Percentiles rank a stretch among this genome's conserved stretches.
Conservation (phyloP, 1,140 invertebrate genomes). For the Cotesia typhae region DNA sequence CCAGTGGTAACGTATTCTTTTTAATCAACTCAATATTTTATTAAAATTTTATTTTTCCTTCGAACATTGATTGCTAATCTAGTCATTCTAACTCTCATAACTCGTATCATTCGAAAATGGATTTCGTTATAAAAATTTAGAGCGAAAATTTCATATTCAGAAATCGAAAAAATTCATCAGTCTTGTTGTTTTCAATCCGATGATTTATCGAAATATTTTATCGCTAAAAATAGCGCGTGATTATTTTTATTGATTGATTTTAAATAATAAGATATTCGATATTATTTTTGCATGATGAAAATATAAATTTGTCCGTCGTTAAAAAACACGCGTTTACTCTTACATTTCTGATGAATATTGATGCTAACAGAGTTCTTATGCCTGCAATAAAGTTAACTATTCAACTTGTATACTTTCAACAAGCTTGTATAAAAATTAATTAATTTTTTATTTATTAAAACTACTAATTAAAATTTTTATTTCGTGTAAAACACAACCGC, state of each 20-base stretch:
- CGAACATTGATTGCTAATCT: slow-evolving; percentile 16
- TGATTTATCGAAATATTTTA: no score
- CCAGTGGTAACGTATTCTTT: slow-evolving; percentile 64
- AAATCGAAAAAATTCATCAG: no score
- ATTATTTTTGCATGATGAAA: slow-evolving; percentile 43
- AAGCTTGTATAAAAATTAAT: background rate
- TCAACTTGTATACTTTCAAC: background rate
- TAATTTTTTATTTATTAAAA: background rate
- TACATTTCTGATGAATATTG: slow-evolving; percentile 27
- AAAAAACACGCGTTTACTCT: slow-evolving; percentile 12
- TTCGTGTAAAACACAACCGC: background rate
- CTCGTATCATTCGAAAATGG: slow-evolving; percentile 21
- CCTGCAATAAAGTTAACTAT: slow-evolving; percentile 50
- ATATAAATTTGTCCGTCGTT: slow-evolving; percentile 30
- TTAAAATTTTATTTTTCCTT: background rate
- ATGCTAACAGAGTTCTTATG: slow-evolving; percentile 56
- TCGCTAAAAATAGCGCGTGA: no score
- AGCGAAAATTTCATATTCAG: no score
- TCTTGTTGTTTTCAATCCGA: no score
- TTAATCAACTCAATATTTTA: slow-evolving; percentile 1
- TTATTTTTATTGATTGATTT: background rate
- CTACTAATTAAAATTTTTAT: no score
- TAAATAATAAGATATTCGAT: background rate
- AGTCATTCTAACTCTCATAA: slow-evolving; percentile 11
- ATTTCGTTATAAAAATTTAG: slow-evolving; percentile 18